Percentiles rank a stretch among this genome's conserved stretches.
phyloP scores from a whole-genome alignment of 2,113 vertebrate species.

The Chloebia gouldiae region DNA sequence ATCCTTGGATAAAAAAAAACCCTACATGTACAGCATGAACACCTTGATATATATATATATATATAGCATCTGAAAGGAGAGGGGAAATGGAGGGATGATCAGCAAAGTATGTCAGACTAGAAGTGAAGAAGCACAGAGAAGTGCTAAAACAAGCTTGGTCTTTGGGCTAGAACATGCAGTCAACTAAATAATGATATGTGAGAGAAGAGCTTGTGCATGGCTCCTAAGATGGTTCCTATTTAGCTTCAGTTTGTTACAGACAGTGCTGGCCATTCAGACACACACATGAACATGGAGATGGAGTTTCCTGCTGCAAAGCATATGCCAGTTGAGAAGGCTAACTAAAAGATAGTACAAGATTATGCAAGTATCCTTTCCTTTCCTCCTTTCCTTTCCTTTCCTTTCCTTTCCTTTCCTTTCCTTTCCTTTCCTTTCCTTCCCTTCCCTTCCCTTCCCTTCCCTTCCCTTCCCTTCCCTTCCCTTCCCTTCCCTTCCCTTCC shows the following conservation, averaged over 20 bases:
- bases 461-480: fast-evolving
- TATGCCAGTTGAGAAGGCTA: not conserved
- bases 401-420: fast-evolving
- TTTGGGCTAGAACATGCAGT: not conserved
- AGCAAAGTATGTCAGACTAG: not conserved
- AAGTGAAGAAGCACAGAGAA: not conserved
- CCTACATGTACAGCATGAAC: not conserved
- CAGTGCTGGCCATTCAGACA: not conserved
- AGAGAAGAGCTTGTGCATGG: not conserved
- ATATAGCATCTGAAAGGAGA: not conserved
- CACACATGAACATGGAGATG: not conserved
- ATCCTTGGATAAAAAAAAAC: not conserved
- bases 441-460: not conserved
- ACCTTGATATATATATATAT: not conserved
- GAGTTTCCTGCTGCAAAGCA: not conserved
- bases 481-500: not conserved
- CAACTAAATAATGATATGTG: not conserved
- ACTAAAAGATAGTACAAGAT: not conserved
- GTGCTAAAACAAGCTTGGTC: not conserved
- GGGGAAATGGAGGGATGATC: not conserved
- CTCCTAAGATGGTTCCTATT: not conserved
- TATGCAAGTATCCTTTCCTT: not conserved
- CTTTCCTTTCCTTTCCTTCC: not conserved
- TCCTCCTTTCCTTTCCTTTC: no score
- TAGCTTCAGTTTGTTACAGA: not conserved